Conservation (phyloP, 2,888 invertebrate species). For the Athripsodes cinereus region DNA sequence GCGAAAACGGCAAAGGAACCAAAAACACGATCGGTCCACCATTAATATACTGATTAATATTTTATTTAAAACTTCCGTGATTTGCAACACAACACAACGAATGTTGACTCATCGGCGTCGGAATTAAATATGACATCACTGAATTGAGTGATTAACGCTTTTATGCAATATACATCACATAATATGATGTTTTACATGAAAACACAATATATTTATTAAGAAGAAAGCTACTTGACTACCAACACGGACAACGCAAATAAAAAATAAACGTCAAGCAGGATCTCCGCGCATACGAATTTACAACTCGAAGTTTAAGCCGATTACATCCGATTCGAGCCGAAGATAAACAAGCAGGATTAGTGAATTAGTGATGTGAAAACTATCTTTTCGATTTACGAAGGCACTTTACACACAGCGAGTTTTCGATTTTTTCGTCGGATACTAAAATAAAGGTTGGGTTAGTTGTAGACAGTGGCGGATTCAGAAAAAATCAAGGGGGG, state of each 20-base stretch:
- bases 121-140: constrained; percentile 24
- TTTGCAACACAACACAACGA: constrained; percentile 7
- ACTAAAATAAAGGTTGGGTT: too few relatives aligned
- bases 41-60: background rate
- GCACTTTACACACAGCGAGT: too few relatives aligned
- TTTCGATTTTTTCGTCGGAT: too few relatives aligned
- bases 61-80: background rate
- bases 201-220: background rate
- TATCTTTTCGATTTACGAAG: too few relatives aligned
- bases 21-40: background rate
- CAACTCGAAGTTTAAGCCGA: background rate
- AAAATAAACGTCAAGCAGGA: constrained; percentile 1
- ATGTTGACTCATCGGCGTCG: constrained; percentile 22
- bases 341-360: background rate
- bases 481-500: too few relatives aligned
- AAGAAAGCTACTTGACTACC: background rate
- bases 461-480: too few relatives aligned
- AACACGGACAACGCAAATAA: background rate
- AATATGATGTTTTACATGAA: background rate
- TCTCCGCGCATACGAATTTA: background rate
- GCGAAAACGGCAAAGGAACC: background rate
- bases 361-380: too few relatives aligned
- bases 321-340: background rate
- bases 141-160: constrained; percentile 5
- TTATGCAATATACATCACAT: background rate